phyloP scores from a whole-genome alignment of 2,113 vertebrate species.

The Corythornis cristatus region DNA sequence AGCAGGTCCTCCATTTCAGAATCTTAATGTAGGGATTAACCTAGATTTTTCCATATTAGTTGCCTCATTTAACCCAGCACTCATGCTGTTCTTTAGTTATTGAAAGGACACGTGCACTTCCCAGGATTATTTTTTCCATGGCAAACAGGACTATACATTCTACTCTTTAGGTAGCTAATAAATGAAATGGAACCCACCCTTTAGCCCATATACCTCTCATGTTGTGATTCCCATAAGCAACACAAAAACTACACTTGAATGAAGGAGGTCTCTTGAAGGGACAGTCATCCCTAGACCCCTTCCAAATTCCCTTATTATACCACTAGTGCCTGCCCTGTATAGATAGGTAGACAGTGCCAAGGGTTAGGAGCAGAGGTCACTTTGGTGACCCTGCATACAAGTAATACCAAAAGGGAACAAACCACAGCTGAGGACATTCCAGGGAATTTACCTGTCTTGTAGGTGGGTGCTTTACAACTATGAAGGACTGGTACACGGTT shows the following conservation, averaged over 20 bases:
- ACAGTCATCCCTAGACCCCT: neutral
- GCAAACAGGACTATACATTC: neutral
- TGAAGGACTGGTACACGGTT: rapidly evolving
- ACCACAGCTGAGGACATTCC: neutral
- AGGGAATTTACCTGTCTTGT: neutral
- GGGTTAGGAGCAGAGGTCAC: neutral
- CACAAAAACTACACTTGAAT: neutral
- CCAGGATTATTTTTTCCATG: neutral
- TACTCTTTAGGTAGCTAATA: neutral
- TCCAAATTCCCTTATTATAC: neutral
- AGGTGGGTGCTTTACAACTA: neutral
- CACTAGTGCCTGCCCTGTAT: rapidly evolving
- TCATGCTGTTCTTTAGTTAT: neutral
- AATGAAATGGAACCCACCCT: neutral
- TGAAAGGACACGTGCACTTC: neutral
- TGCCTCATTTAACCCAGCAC: neutral
- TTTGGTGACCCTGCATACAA: neutral
- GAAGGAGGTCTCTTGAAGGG: neutral
- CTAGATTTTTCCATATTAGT: neutral
- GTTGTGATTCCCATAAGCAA: neutral
- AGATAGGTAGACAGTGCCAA: neutral
- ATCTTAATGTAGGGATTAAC: neutral
- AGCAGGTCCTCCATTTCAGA: neutral
- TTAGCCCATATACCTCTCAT: neutral
- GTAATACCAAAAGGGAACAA: neutral